phyloP scores from a whole-genome alignment of 53 echinoderm and acorn worm genomes.

The Henricia sp. region DNA sequence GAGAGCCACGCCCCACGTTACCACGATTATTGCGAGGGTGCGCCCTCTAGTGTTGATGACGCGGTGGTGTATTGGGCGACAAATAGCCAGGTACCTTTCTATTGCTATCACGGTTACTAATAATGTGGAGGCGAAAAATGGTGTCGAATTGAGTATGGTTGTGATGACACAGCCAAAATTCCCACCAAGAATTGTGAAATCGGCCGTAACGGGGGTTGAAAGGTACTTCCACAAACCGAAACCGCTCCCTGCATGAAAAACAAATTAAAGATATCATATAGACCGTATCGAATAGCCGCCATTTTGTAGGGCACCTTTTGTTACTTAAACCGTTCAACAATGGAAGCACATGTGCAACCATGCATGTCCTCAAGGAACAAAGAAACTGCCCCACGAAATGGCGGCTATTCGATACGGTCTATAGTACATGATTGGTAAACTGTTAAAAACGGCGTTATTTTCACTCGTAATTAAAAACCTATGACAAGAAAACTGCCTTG shows the following conservation, averaged over 20 bases:
- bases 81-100: slow-evolving; percentile 54
- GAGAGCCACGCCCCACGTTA: slow-evolving; percentile 10
- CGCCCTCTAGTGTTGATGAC: slow-evolving; percentile 28
- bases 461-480: no score
- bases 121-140: slow-evolving; percentile 24
- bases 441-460: no score
- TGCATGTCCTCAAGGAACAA: no score
- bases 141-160: background rate
- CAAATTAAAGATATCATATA: background rate
- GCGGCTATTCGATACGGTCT: no score
- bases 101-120: slow-evolving; percentile 23
- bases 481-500: no score
- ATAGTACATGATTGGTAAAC: no score
- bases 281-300: no score
- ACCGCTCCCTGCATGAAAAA: background rate
- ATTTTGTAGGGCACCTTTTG: no score
- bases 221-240: slow-evolving; percentile 43
- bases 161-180: slow-evolving; percentile 6
- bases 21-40: background rate
- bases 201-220: slow-evolving; percentile 13
- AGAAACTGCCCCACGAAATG: no score
- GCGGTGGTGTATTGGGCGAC: slow-evolving; percentile 28
- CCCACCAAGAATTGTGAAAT: slow-evolving; percentile 33
- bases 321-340: no score
- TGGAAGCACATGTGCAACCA: no score